Evolutionary conservation across 2,797 vertebrate species (phyloP), one percentile per base, ranked within the genome.

Genomic region (Alauda arvensis): DNA sequence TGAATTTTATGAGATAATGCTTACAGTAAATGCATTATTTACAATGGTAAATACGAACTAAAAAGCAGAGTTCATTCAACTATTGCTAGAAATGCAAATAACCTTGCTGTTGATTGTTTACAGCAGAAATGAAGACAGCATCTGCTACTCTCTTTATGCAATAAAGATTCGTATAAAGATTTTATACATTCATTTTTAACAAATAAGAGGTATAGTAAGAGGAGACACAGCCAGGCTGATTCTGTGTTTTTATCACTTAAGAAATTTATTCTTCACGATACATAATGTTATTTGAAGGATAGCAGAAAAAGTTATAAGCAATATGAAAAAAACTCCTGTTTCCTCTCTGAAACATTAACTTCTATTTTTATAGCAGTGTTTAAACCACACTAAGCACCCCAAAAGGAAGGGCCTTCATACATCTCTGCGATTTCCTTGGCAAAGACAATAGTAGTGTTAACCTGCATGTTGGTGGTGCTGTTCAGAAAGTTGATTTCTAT

Each of bases 61-160:
- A 85, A 83, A 81, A 77, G 19, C 70, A 76, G 52, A 83, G 34
- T 53, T 87, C n/a, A 60, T 88, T 86, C 80, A 74, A n/a, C 56
- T 37, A 7, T 21, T 55, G 3, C 33, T 81, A 84, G 42, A 51
- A 89, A 86, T 5, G 29, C 23, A 90, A 69, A 72, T 81, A 66
- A 68, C 18, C 10, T 78, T 49, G 18, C 17, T 80, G 69, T 57
- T 20, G 45, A 63, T 65, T 77, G 29, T 62, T 85, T 74, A 85
- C 33, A 79, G 20, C 18, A 83, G 53, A 83, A 89, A 63, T 28
- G 6, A 90, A 80, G 62, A 62, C 46, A 83, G 48, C 33, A 80
- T 72, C n/a, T 63, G 43, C 53, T 91, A 45, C 6, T 42, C 8
- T 81, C 20, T 37, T 62, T 75, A 29, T 49, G 23, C 40, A 78